Percentiles rank a stretch among this genome's conserved stretches.
phyloP scores from a whole-genome alignment of 2,113 vertebrate genomes.

The Petaurus breviceps region DNA sequence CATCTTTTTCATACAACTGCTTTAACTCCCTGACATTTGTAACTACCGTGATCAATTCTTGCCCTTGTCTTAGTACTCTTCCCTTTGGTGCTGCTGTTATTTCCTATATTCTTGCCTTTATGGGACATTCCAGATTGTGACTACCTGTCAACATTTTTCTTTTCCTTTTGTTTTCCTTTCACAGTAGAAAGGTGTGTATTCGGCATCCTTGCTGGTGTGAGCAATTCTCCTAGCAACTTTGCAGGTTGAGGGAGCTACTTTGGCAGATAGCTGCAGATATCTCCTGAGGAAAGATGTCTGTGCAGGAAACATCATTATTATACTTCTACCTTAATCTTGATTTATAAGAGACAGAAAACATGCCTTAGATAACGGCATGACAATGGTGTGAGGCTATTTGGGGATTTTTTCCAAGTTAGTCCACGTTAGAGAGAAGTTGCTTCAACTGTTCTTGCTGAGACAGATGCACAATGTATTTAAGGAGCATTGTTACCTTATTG shows the following conservation, averaged over 20 bases:
- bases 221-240: constrained; percentile 47
- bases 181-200: not conserved
- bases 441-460: not conserved
- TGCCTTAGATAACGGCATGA: constrained; percentile 61
- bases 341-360: constrained; percentile 57
- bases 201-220: not conserved
- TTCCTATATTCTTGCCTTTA: not conserved
- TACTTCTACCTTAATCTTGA: constrained; percentile 67
- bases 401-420: constrained; percentile 63
- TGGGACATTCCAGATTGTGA: not conserved
- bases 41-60: not conserved
- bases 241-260: constrained; percentile 66
- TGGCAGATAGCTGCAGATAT: constrained; percentile 55
- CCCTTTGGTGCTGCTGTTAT: not conserved
- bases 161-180: not conserved
- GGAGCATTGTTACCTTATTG: constrained; percentile 26
- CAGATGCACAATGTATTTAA: not conserved
- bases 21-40: constrained; percentile 33
- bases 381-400: constrained; percentile 59
- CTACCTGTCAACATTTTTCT: not conserved
- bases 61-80: not conserved
- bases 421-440: not conserved
- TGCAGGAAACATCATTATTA: constrained; percentile 63
- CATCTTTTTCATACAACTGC: not conserved
- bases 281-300: constrained; percentile 60